A percentile compares a stretch with the other conserved stretches of the same genome.
Evolutionary conservation across 2,797 vertebrate genomes (phyloP).

Genomic region (Enteromius mattozi): DNA sequence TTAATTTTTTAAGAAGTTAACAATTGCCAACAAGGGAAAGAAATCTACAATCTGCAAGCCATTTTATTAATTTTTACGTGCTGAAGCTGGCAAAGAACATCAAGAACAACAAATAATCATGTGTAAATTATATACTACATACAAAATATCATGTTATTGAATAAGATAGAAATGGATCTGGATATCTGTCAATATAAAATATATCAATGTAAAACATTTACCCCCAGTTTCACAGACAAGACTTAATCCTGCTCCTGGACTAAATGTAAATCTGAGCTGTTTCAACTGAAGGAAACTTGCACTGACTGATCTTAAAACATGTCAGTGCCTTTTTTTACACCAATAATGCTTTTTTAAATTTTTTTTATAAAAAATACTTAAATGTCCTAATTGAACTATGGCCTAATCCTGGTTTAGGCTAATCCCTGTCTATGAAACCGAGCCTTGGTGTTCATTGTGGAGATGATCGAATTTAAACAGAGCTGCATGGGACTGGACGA

Average conservation of each 20-base stretch:
- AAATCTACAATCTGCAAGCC: background rate
- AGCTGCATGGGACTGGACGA: constrained; percentile 28
- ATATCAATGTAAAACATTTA: background rate
- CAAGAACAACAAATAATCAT: background rate
- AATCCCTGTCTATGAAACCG: too few relatives aligned
- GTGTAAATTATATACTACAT: background rate
- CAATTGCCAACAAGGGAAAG: background rate
- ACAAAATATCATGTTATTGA: background rate
- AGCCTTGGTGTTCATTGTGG: background rate
- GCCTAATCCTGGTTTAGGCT: too few relatives aligned
- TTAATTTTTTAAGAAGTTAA: background rate
- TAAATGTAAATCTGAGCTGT: too few relatives aligned
- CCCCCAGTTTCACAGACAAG: too few relatives aligned
- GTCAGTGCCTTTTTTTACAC: too few relatives aligned
- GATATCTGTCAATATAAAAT: background rate
- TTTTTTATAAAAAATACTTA: too few relatives aligned
- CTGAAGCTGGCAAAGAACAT: background rate
- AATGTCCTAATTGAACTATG: too few relatives aligned
- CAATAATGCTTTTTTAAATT: too few relatives aligned
- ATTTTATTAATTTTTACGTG: background rate
- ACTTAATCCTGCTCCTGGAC: too few relatives aligned
- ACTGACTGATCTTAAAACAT: too few relatives aligned
- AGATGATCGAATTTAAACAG: background rate
- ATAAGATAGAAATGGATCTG: background rate
- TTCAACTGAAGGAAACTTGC: too few relatives aligned